phyloP scores from a whole-genome alignment of 2,113 vertebrate genomes.

The Urocolius indicus region DNA sequence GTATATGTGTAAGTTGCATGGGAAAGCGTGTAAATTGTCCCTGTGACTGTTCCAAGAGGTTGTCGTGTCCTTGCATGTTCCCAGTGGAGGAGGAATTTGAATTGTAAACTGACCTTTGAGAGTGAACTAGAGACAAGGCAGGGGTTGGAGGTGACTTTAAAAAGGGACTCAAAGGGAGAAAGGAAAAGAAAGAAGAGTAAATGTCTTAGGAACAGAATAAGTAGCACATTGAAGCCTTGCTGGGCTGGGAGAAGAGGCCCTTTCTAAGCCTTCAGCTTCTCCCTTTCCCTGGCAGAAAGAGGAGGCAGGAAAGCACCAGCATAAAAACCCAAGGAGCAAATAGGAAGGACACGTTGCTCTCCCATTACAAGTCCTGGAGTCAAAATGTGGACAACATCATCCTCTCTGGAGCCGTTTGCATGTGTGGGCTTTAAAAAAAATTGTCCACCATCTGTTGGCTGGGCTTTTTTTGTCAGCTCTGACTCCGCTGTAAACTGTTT shows the following conservation, averaged over 20 bases:
- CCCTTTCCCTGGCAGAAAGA: not conserved
- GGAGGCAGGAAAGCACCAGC: not conserved
- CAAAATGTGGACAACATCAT: not conserved
- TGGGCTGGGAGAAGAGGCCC: not conserved
- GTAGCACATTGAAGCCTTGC: not conserved
- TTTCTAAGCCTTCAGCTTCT: not conserved
- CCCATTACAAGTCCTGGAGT: not conserved
- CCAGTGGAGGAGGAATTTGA: not conserved
- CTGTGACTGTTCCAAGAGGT: slow-evolving; percentile 41
- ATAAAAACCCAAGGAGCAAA: not conserved
- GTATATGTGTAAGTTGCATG: not conserved
- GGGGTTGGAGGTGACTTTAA: not conserved
- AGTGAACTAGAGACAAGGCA: not conserved
- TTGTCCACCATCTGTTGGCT: not conserved
- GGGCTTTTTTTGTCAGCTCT: not conserved
- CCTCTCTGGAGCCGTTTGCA: not conserved
- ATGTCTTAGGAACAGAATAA: not conserved
- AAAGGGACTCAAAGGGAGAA: not conserved
- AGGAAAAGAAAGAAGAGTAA: not conserved
- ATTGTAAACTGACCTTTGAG: not conserved
- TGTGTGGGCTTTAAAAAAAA: not conserved
- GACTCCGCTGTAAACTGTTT: not conserved
- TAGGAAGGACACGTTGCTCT: not conserved
- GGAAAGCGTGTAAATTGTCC: not conserved
- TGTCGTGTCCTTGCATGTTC: not conserved